These are phyloP conservation scores for Galerucella calmariensis DNA, from an alignment of 2,888 invertebrate genomes.

Conservation along the genomic window DNA sequence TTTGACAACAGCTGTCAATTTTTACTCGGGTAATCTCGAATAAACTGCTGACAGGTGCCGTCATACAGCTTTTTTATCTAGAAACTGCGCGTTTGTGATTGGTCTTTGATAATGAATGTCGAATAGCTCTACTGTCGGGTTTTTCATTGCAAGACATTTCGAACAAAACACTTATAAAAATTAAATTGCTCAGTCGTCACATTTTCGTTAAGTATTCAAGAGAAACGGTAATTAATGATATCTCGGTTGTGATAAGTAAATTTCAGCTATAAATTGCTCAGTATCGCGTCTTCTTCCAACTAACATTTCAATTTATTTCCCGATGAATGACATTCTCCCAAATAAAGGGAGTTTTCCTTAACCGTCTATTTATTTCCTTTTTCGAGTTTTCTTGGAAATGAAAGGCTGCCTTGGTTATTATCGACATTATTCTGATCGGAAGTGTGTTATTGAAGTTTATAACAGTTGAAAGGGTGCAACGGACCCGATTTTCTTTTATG, in stretches of 20 bases:
- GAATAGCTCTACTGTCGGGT: too few species aligned
- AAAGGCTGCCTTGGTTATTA: constrained; percentile 40
- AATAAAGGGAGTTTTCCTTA: constrained; percentile 32
- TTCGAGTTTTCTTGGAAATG: constrained; percentile 34
- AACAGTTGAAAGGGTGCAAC: constrained; percentile 44
- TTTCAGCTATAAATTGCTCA: constrained; percentile 2
- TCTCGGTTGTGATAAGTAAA: not conserved
- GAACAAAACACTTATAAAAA: too few species aligned
- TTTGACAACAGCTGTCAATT: too few species aligned
- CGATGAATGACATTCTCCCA: constrained; percentile 26
- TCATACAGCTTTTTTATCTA: too few species aligned
- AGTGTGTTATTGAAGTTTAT: constrained; percentile 44
- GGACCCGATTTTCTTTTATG: constrained; percentile 44
- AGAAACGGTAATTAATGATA: constrained; percentile 1
- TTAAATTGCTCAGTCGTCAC: too few species aligned
- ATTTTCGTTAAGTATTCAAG: not conserved
- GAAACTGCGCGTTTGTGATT: too few species aligned
- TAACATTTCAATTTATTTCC: constrained; percentile 34
- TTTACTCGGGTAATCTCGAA: too few species aligned
- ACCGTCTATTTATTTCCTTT: constrained; percentile 34
- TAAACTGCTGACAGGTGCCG: too few species aligned
- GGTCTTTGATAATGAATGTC: too few species aligned
- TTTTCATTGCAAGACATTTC: too few species aligned
- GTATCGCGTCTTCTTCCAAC: constrained; percentile 17
- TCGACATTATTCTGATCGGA: constrained; percentile 42